Conservation (phyloP, 1,140 invertebrate species). For the Trissolcus basalis region DNA sequence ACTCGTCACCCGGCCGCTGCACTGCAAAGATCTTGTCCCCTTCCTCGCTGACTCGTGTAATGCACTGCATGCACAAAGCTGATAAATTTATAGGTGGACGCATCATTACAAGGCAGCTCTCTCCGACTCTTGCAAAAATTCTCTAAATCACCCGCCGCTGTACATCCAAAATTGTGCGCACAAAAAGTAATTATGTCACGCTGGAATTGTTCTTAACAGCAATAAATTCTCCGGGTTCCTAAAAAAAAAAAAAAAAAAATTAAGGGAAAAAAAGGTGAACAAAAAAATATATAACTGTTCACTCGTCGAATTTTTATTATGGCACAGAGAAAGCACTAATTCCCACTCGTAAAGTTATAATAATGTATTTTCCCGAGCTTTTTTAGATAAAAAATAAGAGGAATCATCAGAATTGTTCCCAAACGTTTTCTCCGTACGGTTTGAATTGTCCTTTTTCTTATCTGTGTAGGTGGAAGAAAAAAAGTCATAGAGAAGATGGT, state of each 20-base stretch:
- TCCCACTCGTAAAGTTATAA: no score
- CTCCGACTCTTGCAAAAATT: conserved; percentile 33
- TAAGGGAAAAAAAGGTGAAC: no score
- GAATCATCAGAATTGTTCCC: conserved; percentile 11
- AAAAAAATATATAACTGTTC: conserved; percentile 4
- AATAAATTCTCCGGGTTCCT: conserved; percentile 11
- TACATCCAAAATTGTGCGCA: conserved; percentile 33
- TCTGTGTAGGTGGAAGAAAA: conserved; percentile 11
- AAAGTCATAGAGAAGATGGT: conserved; percentile 46
- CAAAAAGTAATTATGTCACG: conserved; percentile 44
- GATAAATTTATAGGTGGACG: conserved; percentile 57
- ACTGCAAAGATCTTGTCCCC: conserved; percentile 59
- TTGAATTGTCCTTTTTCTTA: conserved; percentile 25
- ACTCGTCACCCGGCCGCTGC: conserved; percentile 43
- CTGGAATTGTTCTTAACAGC: conserved; percentile 17
- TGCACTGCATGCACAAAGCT: conserved; percentile 42
- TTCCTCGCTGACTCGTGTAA: conserved; percentile 32
- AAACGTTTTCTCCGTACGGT: conserved; percentile 18
- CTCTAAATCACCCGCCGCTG: conserved; percentile 28
- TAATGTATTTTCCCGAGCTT: no score
- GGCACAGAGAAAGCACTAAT: background rate
- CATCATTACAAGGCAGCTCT: conserved; percentile 46
- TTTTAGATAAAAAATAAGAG: no score
- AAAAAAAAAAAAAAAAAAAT: conserved; percentile 17
- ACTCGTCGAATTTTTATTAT: background rate